Evolutionary conservation across 1,140 invertebrate genomes (phyloP), one percentile per base, ranked within the genome.

Genomic region (Zaprionus ornatus): DNA sequence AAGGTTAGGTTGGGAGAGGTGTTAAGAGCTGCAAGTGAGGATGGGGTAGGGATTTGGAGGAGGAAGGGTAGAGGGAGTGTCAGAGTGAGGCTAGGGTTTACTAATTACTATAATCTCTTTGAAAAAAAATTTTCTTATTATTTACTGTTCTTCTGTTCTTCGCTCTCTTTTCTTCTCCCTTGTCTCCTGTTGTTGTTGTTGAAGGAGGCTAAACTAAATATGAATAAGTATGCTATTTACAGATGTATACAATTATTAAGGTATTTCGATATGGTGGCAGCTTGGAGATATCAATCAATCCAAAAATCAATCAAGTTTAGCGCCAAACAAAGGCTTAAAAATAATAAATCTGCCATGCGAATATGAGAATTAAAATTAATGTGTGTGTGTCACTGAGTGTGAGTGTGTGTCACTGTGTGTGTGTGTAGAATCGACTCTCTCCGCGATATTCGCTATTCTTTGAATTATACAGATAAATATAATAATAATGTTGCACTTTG

Each of bases 401-500:
- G 7, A 35, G 29, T 21, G 54, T 50, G 50, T 52, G 50, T 29
- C 19, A 32, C 27, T 25, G 35, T 54, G 32, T 48, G 29, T 42
- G 40, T 40, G 15, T 52, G 23, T 23, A 56, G n/a, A 17, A 17
- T 50, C 45, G 17, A 10, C 40, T 42, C 19, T 52, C 66, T 42
- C 21, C 50, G 42, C 45, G 57, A 55, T 74, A 52, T 25, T 65
- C 32, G 40, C 9, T 32, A 57, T 37, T 72, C 59, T 54, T 45
- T 68, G 56, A 48, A 62, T 62, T 62, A 25, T 66, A 73, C 56
- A 67, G 10, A 56, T 74, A 74, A 48, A 75, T 70, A 63, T 63
- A 64, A 75, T 74, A 56, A 74, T 86, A 86, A 86, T 86, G 79
- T 87, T 87, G 84, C 84, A 87, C 84, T 82, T 82, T 74, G 62